phyloP scores from a whole-genome alignment of 2,888 invertebrate species.

The Monoplex corrugatus region DNA sequence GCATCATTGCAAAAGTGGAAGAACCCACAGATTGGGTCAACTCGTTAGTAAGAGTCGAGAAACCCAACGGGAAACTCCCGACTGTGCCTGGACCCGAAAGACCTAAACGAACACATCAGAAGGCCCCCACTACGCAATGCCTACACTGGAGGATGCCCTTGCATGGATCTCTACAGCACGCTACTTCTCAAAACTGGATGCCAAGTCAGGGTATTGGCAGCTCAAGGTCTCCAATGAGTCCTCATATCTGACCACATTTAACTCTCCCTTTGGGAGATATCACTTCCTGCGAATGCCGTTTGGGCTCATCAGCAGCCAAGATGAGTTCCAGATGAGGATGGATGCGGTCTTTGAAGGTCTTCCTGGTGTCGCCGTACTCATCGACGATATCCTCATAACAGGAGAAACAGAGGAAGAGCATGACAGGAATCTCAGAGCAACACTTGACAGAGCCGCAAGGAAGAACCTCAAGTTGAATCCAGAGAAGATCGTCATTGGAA shows the following conservation, averaged over 20 bases:
- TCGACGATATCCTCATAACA: constrained; percentile 36
- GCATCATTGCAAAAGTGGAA: too few species aligned
- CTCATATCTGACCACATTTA: constrained; percentile 52
- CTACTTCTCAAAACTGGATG: constrained; percentile 54
- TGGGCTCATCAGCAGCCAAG: constrained; percentile 51
- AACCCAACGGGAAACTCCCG: too few species aligned
- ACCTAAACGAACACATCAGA: too few species aligned
- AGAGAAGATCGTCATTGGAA: too few species aligned
- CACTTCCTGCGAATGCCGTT: constrained; percentile 55
- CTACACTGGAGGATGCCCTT: neutral
- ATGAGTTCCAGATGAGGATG: constrained; percentile 33
- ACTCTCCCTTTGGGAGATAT: constrained; percentile 59
- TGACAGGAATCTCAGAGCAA: constrained; percentile 56
- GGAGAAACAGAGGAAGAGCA: constrained; percentile 48
- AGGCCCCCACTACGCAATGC: constrained; percentile 17
- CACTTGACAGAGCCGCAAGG: constrained; percentile 50
- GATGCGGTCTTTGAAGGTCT: constrained; percentile 20
- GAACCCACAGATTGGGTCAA: too few species aligned
- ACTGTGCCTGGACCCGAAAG: too few species aligned
- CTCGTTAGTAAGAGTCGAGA: too few species aligned
- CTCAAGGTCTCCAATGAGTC: constrained; percentile 47
- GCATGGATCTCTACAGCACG: neutral
- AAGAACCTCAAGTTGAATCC: too few species aligned
- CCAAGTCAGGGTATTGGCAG: constrained; percentile 55
- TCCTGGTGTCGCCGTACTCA: neutral